Conservation (phyloP, 2,888 invertebrate genomes). For the Drosophila monieri region DNA sequence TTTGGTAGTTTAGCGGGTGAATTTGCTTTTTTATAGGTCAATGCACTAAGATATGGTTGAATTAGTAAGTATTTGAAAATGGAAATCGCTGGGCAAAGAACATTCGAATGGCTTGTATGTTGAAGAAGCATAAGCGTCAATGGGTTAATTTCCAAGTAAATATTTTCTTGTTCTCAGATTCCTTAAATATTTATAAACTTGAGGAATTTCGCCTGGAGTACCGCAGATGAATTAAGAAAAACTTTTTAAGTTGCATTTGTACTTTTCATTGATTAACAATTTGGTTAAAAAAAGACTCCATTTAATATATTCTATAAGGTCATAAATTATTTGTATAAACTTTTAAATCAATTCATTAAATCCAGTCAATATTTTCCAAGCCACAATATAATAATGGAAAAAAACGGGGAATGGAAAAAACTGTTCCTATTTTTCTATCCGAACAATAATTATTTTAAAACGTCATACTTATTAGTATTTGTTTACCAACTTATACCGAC, state of each 20-base stretch:
- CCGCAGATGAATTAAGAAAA: neutral
- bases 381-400: neutral
- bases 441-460: too few species aligned
- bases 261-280: neutral
- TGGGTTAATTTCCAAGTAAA: neutral
- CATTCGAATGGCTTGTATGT: neutral
- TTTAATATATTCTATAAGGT: neutral
- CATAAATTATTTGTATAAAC: neutral
- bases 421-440: too few species aligned
- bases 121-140: neutral
- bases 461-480: neutral
- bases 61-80: constrained; percentile 7
- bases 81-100: neutral
- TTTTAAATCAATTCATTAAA: neutral
- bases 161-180: neutral
- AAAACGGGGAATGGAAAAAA: neutral
- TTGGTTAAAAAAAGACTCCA: neutral
- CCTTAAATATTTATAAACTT: neutral
- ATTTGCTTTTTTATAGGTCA: constrained; percentile 65
- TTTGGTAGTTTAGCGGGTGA: constrained; percentile 17
- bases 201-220: neutral
- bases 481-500: neutral
- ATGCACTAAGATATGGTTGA: constrained; percentile 42
- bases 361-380: neutral
- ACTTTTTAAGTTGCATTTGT: too few species aligned